A percentile compares a stretch with the other conserved stretches of the same genome.
These are phyloP conservation scores for Drosophila fungiperda DNA, from an alignment of 2,888 invertebrate species.

Conservation along the genomic window DNA sequence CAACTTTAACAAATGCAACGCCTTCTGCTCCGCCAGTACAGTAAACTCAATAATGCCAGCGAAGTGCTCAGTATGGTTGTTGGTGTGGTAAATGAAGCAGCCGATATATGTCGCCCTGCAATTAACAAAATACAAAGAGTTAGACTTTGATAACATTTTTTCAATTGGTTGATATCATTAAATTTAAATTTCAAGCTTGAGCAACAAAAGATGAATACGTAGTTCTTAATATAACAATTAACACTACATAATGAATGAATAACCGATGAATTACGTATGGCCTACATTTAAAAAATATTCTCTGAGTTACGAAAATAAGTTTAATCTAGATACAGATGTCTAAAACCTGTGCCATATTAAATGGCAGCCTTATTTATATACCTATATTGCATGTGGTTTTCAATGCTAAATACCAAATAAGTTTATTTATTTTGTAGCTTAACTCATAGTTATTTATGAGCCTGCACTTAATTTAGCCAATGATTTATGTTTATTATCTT, in stretches of 20 bases:
- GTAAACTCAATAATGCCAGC: constrained; percentile 31
- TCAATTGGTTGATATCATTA: not conserved
- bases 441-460: constrained; percentile 58
- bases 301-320: not conserved
- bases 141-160: not conserved
- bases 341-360: constrained; percentile 11
- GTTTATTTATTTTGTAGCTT: constrained; percentile 34
- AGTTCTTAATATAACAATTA: not conserved
- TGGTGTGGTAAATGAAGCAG: constrained; percentile 50
- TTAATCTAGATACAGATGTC: not conserved
- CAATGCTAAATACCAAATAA: constrained; percentile 3
- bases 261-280: not conserved
- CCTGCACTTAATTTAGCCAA: constrained; percentile 19
- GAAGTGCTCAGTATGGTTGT: constrained; percentile 31
- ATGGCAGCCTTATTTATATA: constrained; percentile 13
- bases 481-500: constrained; percentile 56
- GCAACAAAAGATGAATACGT: not conserved
- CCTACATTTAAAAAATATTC: not conserved
- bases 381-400: constrained; percentile 8
- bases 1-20: constrained; percentile 38
- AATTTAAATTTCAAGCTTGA: not conserved
- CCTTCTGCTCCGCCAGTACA: constrained; percentile 43
- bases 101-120: constrained; percentile 80
- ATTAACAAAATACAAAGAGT: constrained; percentile 8
- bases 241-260: not conserved